Evolutionary conservation across 1,140 invertebrate genomes (phyloP).

Genomic region (Harpegnathos saltator): DNA sequence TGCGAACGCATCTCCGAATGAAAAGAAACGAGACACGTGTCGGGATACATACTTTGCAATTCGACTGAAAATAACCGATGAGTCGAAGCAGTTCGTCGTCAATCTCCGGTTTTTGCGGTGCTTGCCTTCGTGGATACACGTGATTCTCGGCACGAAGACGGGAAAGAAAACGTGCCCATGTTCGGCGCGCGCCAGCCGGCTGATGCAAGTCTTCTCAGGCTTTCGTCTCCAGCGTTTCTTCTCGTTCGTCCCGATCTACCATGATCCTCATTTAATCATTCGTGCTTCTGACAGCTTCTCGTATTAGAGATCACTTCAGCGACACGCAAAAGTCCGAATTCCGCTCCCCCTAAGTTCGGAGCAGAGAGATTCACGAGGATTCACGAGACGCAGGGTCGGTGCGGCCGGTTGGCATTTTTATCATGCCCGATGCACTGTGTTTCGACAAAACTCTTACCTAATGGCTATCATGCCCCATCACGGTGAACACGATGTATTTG

Average conservation of each 20-base stretch:
- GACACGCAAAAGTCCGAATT: neutral
- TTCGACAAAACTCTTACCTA: slow-evolving; percentile 14
- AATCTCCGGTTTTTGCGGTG: slow-evolving; percentile 15
- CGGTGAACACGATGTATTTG: neutral
- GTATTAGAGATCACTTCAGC: slow-evolving; percentile 10
- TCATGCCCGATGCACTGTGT: neutral
- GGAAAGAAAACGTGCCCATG: neutral
- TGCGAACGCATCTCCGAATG: too few relatives aligned
- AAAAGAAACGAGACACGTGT: too few relatives aligned
- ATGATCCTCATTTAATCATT: slow-evolving; percentile 11
- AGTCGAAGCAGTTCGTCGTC: neutral
- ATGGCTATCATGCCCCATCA: neutral
- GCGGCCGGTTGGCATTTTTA: neutral
- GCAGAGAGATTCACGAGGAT: neutral
- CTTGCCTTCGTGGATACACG: slow-evolving; percentile 21
- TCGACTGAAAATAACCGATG: neutral
- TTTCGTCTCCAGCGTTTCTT: slow-evolving; percentile 49
- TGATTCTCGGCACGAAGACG: neutral
- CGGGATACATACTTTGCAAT: neutral
- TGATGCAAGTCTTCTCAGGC: slow-evolving; percentile 50
- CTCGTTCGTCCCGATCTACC: neutral
- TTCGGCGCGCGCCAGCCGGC: neutral
- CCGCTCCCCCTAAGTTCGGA: neutral
- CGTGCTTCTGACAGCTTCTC: slow-evolving; percentile 7
- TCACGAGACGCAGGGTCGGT: neutral